Percentiles rank a stretch among this genome's conserved stretches.
These are phyloP conservation scores for Loriculus beryllinus DNA, from an alignment of 2,797 vertebrate genomes.

Conservation along the genomic window DNA sequence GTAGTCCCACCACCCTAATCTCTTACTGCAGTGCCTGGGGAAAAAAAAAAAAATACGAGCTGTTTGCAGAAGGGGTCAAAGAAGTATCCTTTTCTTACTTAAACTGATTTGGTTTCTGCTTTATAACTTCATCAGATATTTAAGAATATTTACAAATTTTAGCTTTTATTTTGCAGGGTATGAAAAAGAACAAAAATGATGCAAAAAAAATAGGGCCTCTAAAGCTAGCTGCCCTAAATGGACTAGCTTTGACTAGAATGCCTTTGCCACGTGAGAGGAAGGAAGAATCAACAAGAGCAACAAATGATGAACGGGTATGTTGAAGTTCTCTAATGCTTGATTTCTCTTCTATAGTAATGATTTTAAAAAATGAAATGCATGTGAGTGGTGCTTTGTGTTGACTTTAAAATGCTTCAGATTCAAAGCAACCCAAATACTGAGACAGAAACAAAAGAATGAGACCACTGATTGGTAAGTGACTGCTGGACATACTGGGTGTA, in stretches of 20 bases:
- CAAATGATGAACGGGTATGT: conserved; percentile 92
- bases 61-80: not conserved
- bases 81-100: not conserved
- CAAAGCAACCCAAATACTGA: not conserved
- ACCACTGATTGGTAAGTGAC: not conserved
- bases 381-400: not conserved
- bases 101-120: not conserved
- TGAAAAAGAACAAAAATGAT: conserved; percentile 89
- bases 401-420: not conserved
- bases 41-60: not conserved
- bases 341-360: not conserved
- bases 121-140: not conserved
- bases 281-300: conserved; percentile 85
- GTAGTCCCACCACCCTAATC: conserved; percentile 33
- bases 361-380: not conserved
- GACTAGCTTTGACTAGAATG: conserved; percentile 85
- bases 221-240: conserved; percentile 91
- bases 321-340: not conserved
- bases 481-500: not conserved
- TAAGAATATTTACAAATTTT: not conserved
- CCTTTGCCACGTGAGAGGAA: conserved; percentile 83
- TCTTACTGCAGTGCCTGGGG: not conserved
- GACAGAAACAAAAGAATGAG: not conserved
- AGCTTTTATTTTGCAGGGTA: conserved; percentile 80
- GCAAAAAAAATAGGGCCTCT: conserved; percentile 91